Evolutionary conservation across 2,888 invertebrate species (phyloP).

Genomic region (Synergus umbraculus): DNA sequence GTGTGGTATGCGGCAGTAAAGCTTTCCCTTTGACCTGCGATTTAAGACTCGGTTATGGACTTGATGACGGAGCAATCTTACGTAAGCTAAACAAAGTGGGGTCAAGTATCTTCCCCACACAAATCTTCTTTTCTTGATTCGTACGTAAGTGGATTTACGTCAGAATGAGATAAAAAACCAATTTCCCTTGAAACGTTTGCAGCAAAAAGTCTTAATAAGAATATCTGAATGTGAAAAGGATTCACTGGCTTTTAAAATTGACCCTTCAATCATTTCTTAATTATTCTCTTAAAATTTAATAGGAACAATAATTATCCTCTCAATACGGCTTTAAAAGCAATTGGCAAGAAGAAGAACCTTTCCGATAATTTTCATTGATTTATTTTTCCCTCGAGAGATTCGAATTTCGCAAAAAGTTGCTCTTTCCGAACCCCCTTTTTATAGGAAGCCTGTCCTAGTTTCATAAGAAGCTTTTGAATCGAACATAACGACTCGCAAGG

Average conservation of each 20-base stretch:
- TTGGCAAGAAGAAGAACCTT: too few relatives aligned
- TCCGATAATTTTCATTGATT: neutral
- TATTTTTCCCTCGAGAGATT: neutral
- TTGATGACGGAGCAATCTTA: neutral
- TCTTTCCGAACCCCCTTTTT: neutral
- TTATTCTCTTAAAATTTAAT: neutral
- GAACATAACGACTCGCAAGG: slow-evolving; percentile 32
- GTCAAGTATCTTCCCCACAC: neutral
- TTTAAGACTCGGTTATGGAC: slow-evolving; percentile 3
- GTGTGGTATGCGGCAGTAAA: neutral
- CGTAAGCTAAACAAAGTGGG: neutral
- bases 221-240: neutral
- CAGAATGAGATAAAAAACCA: neutral
- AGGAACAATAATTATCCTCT: too few relatives aligned
- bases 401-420: neutral
- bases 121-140: neutral
- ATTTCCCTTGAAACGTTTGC: neutral
- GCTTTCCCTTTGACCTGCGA: neutral
- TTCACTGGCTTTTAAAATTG: neutral
- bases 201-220: neutral
- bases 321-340: too few relatives aligned
- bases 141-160: neutral
- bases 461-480: slow-evolving; percentile 41
- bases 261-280: neutral
- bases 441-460: slow-evolving; percentile 18